Evolutionary conservation across 2,797 vertebrate species (phyloP).

Genomic region (Xenentodon cancila): DNA sequence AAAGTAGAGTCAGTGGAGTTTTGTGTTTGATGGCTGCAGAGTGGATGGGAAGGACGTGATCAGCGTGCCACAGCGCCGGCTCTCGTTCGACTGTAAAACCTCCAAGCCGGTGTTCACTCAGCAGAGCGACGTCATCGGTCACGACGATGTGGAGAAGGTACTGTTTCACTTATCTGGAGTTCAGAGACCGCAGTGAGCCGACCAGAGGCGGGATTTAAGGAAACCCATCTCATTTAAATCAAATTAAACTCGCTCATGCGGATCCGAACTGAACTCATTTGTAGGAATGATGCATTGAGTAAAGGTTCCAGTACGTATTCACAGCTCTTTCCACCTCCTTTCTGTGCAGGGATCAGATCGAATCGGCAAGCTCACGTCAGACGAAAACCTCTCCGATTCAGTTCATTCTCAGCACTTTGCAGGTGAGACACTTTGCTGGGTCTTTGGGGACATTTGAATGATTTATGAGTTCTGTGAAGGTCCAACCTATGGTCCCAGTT

Average conservation of each 20-base stretch:
- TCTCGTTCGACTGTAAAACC: constrained; percentile 84
- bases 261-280: background rate
- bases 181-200: background rate
- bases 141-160: constrained; percentile 79
- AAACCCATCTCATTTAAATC: background rate
- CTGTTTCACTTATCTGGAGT: background rate
- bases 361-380: constrained; percentile 84
- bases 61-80: constrained; percentile 84
- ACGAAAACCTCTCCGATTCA: constrained; percentile 87
- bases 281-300: background rate
- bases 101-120: constrained; percentile 81
- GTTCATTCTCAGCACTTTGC: constrained; percentile 89
- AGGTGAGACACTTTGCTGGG: constrained; percentile 74
- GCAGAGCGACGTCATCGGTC: constrained; percentile 86
- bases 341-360: constrained; percentile 78
- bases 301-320: background rate
- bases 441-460: background rate
- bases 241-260: background rate
- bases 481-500: background rate
- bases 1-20: background rate
- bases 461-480: background rate
- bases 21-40: constrained; percentile 67
- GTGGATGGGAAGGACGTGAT: constrained; percentile 93
- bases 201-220: background rate
- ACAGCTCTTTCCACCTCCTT: background rate